phyloP scores from a whole-genome alignment of 1,140 invertebrate species.

The Hylaeus anthracinus region DNA sequence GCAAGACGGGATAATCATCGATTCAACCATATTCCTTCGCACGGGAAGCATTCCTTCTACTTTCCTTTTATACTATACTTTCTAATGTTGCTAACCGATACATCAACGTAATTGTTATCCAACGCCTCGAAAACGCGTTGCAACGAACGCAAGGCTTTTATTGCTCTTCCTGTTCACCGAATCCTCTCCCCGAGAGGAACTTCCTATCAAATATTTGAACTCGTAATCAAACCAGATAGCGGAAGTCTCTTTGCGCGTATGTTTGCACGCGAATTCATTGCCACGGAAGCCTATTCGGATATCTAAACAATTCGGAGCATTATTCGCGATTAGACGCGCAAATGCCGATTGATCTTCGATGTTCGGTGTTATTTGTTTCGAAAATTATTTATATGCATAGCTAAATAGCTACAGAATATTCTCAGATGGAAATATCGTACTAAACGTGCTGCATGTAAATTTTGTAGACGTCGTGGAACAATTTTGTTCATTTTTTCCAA shows the following conservation, averaged over 20 bases:
- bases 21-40: not conserved
- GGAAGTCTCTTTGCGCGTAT: not conserved
- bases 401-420: too few relatives aligned
- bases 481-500: too few relatives aligned
- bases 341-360: not conserved
- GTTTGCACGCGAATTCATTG: not conserved
- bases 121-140: not conserved
- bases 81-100: not conserved
- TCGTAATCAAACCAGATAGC: not conserved
- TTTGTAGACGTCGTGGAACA: too few relatives aligned
- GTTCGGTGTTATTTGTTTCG: too few relatives aligned
- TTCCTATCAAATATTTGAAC: slow-evolving; percentile 7
- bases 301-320: not conserved
- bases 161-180: not conserved
- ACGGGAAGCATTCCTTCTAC: not conserved
- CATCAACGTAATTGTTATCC: not conserved
- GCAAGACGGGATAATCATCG: slow-evolving; percentile 3
- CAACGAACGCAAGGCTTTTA: not conserved
- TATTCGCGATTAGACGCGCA: not conserved
- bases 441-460: too few relatives aligned
- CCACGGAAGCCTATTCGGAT: not conserved
- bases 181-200: not conserved
- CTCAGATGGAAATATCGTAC: too few relatives aligned
- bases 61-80: slow-evolving; percentile 15
- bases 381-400: too few relatives aligned